phyloP scores from a whole-genome alignment of 2,113 vertebrate species.

The Sardina pilchardus region DNA sequence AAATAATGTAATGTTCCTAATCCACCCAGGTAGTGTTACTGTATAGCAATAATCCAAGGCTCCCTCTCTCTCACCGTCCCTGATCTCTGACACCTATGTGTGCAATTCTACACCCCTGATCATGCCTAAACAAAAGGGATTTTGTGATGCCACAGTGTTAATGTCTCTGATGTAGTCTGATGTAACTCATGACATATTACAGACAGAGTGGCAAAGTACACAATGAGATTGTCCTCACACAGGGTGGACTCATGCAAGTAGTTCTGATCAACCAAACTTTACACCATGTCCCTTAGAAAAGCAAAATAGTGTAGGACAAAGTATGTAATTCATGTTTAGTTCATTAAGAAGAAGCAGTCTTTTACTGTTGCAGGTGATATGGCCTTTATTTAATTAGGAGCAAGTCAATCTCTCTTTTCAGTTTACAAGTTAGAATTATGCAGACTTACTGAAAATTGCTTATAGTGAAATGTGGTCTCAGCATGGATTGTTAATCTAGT shows the following conservation, averaged over 20 bases:
- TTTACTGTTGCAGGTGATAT: neutral
- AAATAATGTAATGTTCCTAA: conserved; percentile 39
- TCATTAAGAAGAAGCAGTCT: neutral
- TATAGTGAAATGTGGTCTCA: neutral
- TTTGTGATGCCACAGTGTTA: neutral
- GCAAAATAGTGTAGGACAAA: too few relatives aligned
- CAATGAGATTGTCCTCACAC: too few relatives aligned
- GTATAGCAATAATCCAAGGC: neutral
- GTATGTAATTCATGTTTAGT: too few relatives aligned
- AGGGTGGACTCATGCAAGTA: too few relatives aligned
- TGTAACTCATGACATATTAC: too few relatives aligned
- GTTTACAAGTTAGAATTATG: neutral
- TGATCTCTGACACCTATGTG: conserved; percentile 15
- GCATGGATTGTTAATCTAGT: neutral
- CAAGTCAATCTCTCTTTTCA: neutral
- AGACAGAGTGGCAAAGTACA: too few relatives aligned
- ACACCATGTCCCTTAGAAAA: too few relatives aligned
- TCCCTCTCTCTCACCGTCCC: conserved; percentile 12
- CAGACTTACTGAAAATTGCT: neutral
- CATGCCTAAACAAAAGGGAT: conserved; percentile 14
- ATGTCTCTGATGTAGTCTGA: neutral
- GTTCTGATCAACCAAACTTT: too few relatives aligned
- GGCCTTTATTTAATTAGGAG: neutral
- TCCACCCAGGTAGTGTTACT: conserved; percentile 32
- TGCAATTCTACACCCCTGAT: conserved; percentile 31